Evolutionary conservation across 2,888 invertebrate genomes (phyloP).

Genomic region (Dicycla oo): DNA sequence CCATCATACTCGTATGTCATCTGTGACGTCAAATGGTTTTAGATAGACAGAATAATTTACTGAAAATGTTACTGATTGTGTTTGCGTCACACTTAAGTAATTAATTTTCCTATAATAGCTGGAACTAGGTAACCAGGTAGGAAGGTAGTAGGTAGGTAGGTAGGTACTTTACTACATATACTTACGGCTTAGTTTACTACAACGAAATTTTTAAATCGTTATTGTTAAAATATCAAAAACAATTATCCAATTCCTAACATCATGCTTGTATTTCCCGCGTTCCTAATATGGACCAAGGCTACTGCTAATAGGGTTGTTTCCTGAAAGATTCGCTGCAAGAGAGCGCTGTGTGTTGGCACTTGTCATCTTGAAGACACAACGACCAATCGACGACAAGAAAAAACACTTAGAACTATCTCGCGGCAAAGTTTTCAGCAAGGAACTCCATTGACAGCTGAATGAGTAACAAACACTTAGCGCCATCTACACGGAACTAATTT

Average conservation of each 20-base stretch:
- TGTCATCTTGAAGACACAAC: too few relatives aligned
- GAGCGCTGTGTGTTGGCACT: too few relatives aligned
- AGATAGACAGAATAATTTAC: slow-evolving; percentile 11
- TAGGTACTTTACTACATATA: too few relatives aligned
- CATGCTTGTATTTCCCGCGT: background rate
- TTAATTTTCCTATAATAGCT: background rate
- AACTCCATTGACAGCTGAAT: too few relatives aligned
- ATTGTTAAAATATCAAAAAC: background rate
- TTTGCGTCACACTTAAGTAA: slow-evolving; percentile 4
- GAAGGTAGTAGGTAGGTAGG: too few relatives aligned
- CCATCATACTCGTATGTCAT: slow-evolving; percentile 22
- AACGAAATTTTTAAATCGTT: background rate
- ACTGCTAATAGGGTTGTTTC: background rate
- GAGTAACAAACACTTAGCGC: too few relatives aligned
- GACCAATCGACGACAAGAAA: too few relatives aligned
- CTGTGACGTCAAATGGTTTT: slow-evolving; percentile 33
- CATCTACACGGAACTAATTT: too few relatives aligned
- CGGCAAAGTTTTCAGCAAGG: too few relatives aligned
- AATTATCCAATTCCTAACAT: background rate
- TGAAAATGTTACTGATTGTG: slow-evolving; percentile 26
- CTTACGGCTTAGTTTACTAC: background rate
- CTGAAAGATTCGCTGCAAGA: too few relatives aligned
- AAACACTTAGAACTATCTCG: too few relatives aligned
- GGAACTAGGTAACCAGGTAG: background rate
- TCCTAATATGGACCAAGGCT: background rate